Percentiles rank a stretch among this genome's conserved stretches.
These are phyloP conservation scores for Diarsia mendica DNA, from an alignment of 2,888 invertebrate genomes.

Conservation along the genomic window DNA sequence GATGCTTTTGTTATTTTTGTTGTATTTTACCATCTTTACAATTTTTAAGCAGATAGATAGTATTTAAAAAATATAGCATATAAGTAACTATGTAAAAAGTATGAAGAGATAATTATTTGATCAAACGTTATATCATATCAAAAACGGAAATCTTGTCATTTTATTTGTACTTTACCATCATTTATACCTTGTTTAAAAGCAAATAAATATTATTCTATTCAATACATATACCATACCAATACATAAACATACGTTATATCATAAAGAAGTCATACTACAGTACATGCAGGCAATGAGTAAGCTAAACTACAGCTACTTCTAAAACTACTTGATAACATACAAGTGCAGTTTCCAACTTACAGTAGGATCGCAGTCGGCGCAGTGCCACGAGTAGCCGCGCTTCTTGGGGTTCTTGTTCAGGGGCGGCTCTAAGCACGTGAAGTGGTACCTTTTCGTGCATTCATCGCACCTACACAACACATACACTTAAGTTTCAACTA, in stretches of 20 bases:
- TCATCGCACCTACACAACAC: slow-evolving; percentile 94
- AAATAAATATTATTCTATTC: neutral
- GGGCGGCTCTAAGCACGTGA: slow-evolving; percentile 97
- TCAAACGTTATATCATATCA: too few species aligned
- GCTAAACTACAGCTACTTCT: neutral
- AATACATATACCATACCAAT: neutral
- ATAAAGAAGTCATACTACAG: neutral
- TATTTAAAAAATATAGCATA: too few species aligned
- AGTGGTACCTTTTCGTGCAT: slow-evolving; percentile 97
- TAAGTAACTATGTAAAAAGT: too few species aligned
- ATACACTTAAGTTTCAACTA: slow-evolving; percentile 24
- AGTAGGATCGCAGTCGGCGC: slow-evolving; percentile 98
- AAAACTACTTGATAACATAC: slow-evolving; percentile 22
- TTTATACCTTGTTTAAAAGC: neutral
- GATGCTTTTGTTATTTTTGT: too few species aligned
- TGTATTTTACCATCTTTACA: too few species aligned
- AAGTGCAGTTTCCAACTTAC: slow-evolving; percentile 86
- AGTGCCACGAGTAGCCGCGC: slow-evolving; percentile 98
- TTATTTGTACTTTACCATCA: neutral
- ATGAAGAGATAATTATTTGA: too few species aligned
- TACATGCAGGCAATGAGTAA: neutral
- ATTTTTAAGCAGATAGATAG: too few species aligned
- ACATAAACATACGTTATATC: neutral
- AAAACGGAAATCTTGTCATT: neutral
- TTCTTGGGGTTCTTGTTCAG: slow-evolving; percentile 98